A percentile compares a stretch with the other conserved stretches of the same genome.
phyloP scores from a whole-genome alignment of 2,113 vertebrate genomes.

The Campylomormyrus tamandua region DNA sequence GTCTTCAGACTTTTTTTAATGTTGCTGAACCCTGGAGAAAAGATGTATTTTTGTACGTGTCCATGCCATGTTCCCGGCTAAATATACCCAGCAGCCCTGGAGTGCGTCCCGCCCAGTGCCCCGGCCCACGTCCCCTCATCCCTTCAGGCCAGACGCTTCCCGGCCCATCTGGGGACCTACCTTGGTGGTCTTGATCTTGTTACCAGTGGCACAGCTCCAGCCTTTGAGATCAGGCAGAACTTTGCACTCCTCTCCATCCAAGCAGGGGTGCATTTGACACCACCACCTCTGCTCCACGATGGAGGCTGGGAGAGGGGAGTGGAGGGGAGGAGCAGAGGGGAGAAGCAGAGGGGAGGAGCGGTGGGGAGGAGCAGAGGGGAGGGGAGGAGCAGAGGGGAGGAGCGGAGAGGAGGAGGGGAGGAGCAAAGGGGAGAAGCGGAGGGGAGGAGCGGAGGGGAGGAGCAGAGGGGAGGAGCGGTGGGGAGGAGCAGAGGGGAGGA shows the following conservation, averaged over 20 bases:
- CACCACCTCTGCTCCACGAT: constrained; percentile 98
- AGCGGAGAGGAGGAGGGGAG: neutral
- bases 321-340: neutral
- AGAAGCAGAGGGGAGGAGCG: neutral
- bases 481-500: neutral
- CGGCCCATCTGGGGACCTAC: constrained; percentile 46
- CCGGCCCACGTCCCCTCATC: neutral
- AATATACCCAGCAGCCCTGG: neutral
- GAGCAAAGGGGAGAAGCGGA: neutral
- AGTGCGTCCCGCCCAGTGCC: neutral
- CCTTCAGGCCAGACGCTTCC: neutral
- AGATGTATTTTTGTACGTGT: neutral
- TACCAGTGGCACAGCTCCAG: constrained; percentile 94
- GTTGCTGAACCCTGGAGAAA: neutral
- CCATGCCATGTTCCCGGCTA: neutral
- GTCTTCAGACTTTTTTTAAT: neutral
- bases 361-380: no score
- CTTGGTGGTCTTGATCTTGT: constrained; percentile 98
- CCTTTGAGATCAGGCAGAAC: constrained; percentile 95
- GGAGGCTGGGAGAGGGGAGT: constrained; percentile 62
- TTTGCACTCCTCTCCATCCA: constrained; percentile 96
- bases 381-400: no score
- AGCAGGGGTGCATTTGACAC: constrained; percentile 98
- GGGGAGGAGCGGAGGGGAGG: no score
- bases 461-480: neutral